phyloP scores from a whole-genome alignment of 2,888 invertebrate species.

The Helicoverpa assulta region DNA sequence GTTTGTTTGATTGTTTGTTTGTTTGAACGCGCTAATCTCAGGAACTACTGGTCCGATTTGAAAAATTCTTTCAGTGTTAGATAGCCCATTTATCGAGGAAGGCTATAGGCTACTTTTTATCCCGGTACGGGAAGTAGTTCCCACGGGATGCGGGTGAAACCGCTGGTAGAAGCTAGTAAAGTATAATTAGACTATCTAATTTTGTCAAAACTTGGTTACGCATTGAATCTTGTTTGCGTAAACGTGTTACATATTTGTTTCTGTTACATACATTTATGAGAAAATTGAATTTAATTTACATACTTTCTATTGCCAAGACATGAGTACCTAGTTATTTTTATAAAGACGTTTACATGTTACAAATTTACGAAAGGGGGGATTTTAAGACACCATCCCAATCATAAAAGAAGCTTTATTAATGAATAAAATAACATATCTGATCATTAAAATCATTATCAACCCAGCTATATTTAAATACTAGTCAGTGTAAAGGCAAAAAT shows the following conservation, averaged over 20 bases:
- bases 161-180: too few species aligned
- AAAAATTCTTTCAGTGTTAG: too few species aligned
- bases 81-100: too few species aligned
- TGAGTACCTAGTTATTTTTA: slow-evolving; percentile 38
- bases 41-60: too few species aligned
- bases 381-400: slow-evolving; percentile 4
- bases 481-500: slow-evolving; percentile 25
- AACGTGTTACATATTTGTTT: slow-evolving; percentile 36
- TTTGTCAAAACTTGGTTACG: slow-evolving; percentile 19
- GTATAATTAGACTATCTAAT: slow-evolving; percentile 6
- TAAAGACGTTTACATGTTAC: slow-evolving; percentile 18
- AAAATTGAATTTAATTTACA: slow-evolving; percentile 36
- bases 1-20: too few species aligned
- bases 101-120: too few species aligned
- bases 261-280: slow-evolving; percentile 42
- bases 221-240: background rate
- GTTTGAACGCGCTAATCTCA: too few species aligned
- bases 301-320: slow-evolving; percentile 45
- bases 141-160: too few species aligned
- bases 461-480: slow-evolving; percentile 30
- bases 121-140: too few species aligned
- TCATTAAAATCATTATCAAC: background rate
- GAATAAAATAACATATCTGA: background rate
- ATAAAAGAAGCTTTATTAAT: background rate
- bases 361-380: slow-evolving; percentile 23